These are phyloP conservation scores for Cephalopterus ornatus DNA, from an alignment of 2,113 vertebrate species.

Conservation along the genomic window DNA sequence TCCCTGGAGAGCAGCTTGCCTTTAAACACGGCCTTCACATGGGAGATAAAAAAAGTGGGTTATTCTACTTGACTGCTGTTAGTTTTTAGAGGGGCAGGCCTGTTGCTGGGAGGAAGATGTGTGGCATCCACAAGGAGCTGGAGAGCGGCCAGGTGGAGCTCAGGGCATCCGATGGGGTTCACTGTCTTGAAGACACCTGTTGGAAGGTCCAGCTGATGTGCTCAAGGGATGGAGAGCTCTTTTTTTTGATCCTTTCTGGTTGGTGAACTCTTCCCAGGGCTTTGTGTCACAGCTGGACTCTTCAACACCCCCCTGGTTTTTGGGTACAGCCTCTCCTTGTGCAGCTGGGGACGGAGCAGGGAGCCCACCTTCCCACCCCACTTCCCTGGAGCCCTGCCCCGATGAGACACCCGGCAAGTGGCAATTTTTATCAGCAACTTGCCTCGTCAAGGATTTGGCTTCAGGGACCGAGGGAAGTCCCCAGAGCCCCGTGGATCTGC, in stretches of 20 bases:
- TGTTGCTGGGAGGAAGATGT: background rate
- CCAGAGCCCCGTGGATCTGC: background rate
- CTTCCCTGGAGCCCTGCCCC: background rate
- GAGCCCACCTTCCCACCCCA: background rate
- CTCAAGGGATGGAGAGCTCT: background rate
- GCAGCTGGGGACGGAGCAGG: background rate
- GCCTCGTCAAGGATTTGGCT: background rate
- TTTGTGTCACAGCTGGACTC: background rate
- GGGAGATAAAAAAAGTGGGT: background rate
- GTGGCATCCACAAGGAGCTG: background rate
- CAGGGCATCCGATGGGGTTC: background rate
- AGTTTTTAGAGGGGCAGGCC: background rate
- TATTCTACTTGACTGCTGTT: background rate
- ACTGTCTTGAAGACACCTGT: background rate
- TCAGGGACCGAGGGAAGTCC: background rate
- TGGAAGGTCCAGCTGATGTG: background rate
- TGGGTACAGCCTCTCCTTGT: accelerated
- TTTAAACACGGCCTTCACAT: background rate
- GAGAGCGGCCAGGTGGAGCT: background rate
- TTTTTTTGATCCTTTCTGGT: background rate
- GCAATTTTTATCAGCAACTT: background rate
- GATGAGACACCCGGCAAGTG: background rate
- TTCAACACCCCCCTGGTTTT: background rate
- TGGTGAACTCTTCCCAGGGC: background rate
- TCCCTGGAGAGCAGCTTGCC: background rate